These are phyloP conservation scores for Apostichopus californicus DNA, from an alignment of 35 echinoderm and acorn worm genomes.

Conservation along the genomic window DNA sequence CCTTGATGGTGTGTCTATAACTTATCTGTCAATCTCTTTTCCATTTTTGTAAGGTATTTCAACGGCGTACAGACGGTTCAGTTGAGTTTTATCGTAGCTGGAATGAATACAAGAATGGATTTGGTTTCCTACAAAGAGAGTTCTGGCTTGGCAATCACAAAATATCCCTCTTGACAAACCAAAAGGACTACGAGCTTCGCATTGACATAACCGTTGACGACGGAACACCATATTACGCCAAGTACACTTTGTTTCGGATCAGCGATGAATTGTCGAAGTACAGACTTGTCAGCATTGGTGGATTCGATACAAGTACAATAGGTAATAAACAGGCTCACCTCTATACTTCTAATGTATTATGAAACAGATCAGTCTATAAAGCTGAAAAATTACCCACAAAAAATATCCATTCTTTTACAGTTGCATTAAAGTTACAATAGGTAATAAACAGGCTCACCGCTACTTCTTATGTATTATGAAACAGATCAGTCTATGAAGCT, in stretches of 20 bases:
- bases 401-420: too few species aligned
- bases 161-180: too few species aligned
- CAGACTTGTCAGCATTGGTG: not conserved
- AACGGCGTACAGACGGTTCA: not conserved
- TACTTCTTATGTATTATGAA: too few species aligned
- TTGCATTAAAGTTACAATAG: too few species aligned
- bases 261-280: not conserved
- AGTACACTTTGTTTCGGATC: not conserved
- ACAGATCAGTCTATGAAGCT: too few species aligned
- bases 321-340: not conserved
- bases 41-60: not conserved
- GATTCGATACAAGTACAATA: not conserved
- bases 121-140: not conserved
- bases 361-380: too few species aligned
- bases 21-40: not conserved
- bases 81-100: not conserved
- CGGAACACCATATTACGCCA: not conserved
- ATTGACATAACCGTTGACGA: not conserved
- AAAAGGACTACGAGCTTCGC: too few species aligned
- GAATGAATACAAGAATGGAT: not conserved
- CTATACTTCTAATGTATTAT: too few species aligned
- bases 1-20: too few species aligned
- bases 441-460: too few species aligned
- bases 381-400: too few species aligned
- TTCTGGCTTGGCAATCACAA: too few species aligned